These are phyloP conservation scores for Cotesia vestalis DNA, from an alignment of 1,140 invertebrate genomes.

Conservation along the genomic window DNA sequence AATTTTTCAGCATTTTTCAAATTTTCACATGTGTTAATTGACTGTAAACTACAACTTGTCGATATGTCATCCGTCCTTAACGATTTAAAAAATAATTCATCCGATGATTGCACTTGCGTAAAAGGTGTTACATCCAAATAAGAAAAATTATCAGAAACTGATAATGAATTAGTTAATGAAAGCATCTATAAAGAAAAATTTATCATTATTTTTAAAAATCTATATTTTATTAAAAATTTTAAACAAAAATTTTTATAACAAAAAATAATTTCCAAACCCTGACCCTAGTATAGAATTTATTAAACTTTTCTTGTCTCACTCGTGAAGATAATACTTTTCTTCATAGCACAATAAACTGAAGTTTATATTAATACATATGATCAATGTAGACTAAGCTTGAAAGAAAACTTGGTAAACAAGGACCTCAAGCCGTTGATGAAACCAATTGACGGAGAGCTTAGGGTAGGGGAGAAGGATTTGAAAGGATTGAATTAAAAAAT, in stretches of 20 bases:
- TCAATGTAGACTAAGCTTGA: no score
- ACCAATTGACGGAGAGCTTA: conserved; percentile 21
- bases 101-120: conserved; percentile 21
- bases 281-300: no score
- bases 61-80: conserved; percentile 38
- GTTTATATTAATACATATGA: no score
- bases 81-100: conserved; percentile 34
- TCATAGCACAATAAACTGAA: no score
- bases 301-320: no score
- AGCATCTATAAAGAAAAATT: conserved; percentile 40
- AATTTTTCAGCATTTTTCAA: conserved; percentile 45
- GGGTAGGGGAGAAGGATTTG: conserved; percentile 33
- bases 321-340: no score
- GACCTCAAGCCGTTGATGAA: conserved; percentile 16
- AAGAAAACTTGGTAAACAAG: neutral
- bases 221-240: neutral
- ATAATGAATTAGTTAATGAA: conserved; percentile 31
- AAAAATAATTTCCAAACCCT: neutral
- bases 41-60: conserved; percentile 20
- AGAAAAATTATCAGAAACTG: conserved; percentile 9
- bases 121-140: conserved; percentile 4
- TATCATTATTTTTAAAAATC: neutral
- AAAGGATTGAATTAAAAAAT: conserved; percentile 29
- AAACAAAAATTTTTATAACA: neutral
- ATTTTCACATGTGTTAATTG: conserved; percentile 10